These are phyloP conservation scores for Boulengerochromis microlepis DNA, from an alignment of 2,113 vertebrate species.

Conservation along the genomic window DNA sequence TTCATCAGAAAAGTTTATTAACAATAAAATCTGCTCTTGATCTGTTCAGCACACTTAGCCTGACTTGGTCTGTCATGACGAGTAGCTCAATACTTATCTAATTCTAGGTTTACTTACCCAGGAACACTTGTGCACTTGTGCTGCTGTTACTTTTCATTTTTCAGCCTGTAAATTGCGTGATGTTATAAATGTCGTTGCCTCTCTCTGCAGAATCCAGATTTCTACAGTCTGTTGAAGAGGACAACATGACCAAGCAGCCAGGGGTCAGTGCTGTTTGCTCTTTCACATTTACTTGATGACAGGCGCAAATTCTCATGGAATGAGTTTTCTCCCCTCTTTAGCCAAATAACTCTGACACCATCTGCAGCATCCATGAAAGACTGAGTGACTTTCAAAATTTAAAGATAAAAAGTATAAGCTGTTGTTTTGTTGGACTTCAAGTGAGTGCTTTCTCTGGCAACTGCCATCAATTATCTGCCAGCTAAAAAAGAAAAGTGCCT, in stretches of 20 bases:
- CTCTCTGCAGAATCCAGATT: constrained; percentile 84
- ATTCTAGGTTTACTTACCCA: background rate
- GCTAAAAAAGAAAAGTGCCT: constrained; percentile 34
- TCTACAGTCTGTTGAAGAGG: constrained; percentile 87
- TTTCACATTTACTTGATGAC: background rate
- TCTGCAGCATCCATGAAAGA: background rate
- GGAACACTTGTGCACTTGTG: background rate
- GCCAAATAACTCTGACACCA: background rate
- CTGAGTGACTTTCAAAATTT: background rate
- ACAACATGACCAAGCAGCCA: constrained; percentile 97
- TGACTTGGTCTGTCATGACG: background rate
- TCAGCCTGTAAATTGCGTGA: background rate
- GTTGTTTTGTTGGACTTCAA: background rate
- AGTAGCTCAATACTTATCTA: rapidly evolving
- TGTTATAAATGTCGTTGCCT: background rate
- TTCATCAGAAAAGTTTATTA: background rate
- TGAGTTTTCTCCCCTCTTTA: background rate
- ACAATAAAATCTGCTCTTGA: background rate
- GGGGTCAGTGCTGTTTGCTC: constrained; percentile 76
- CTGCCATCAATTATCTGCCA: constrained; percentile 38
- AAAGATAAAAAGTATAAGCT: background rate
- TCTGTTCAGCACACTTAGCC: background rate
- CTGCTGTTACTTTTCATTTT: background rate
- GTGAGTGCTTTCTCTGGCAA: constrained; percentile 19
- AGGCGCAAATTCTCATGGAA: background rate